These are phyloP conservation scores for Danionella cerebrum DNA, from an alignment of 2,113 vertebrate genomes.

Conservation along the genomic window DNA sequence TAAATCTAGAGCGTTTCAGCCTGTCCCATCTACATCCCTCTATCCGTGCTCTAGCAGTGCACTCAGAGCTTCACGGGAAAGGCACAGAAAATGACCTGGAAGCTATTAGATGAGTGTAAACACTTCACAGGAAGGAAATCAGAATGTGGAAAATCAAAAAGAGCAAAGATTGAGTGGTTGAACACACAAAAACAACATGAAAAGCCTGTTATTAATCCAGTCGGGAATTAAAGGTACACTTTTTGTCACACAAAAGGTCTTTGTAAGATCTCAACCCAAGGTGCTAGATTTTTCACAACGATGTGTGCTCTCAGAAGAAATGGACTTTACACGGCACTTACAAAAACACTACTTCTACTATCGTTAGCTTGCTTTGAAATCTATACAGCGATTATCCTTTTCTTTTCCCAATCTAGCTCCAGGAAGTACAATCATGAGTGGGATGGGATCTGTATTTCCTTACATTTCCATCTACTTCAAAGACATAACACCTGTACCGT, in stretches of 20 bases:
- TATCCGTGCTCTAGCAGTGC: slow-evolving; percentile 14
- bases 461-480: too few species aligned
- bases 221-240: too few species aligned
- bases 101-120: slow-evolving; percentile 17
- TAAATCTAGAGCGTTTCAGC: slow-evolving; percentile 43
- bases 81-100: background rate
- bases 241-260: background rate
- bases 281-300: background rate
- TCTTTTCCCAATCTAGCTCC: background rate
- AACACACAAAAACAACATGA: background rate
- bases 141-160: too few species aligned
- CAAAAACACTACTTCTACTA: background rate
- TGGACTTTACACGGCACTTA: background rate
- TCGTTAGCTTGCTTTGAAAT: background rate
- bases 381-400: background rate
- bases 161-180: background rate
- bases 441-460: too few species aligned
- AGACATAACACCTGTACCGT: too few species aligned
- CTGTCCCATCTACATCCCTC: slow-evolving; percentile 33
- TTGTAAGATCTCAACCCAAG: background rate
- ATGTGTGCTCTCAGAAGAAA: too few species aligned
- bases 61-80: background rate
- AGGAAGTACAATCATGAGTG: background rate
- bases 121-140: background rate
- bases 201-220: too few species aligned